These are phyloP conservation scores for Caenorhabditis briggsae DNA, from an alignment of 1,140 invertebrate species.

Conservation along the genomic window DNA sequence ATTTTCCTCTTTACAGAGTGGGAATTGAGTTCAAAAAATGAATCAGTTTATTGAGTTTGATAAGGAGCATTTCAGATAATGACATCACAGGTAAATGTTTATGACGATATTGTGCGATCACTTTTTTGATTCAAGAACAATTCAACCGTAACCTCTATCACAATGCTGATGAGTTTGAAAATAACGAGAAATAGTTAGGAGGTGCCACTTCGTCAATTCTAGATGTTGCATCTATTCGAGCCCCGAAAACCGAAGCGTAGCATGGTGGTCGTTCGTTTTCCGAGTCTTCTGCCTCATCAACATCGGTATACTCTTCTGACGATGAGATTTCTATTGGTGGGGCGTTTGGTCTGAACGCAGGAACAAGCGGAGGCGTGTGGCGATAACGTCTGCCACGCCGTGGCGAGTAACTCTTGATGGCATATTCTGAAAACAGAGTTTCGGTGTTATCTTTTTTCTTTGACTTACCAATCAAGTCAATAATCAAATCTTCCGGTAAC, in stretches of 20 bases:
- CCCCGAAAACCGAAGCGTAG: constrained; percentile 12
- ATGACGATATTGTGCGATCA: no score
- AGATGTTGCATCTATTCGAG: not conserved
- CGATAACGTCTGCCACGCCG: constrained; percentile 4
- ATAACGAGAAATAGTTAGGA: constrained; percentile 24
- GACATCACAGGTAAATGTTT: no score
- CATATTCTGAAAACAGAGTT: not conserved
- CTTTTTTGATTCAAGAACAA: no score
- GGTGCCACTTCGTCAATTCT: constrained; percentile 23
- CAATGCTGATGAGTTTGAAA: not conserved
- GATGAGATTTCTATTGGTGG: not conserved
- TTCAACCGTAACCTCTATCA: not conserved
- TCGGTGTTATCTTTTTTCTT: no score
- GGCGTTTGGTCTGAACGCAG: not conserved
- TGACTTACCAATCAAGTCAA: constrained; percentile 35
- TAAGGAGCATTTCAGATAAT: no score
- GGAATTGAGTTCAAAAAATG: no score
- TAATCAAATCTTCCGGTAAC: not conserved
- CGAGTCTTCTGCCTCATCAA: not conserved
- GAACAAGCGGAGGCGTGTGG: not conserved
- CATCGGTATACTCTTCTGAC: not conserved
- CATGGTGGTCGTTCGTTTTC: not conserved
- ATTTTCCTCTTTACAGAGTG: no score
- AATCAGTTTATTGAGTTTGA: no score
- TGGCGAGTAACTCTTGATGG: not conserved